Evolutionary conservation across 2,797 vertebrate genomes (phyloP), one percentile per base, ranked within the genome.

Genomic region (Vipera ursinii): DNA sequence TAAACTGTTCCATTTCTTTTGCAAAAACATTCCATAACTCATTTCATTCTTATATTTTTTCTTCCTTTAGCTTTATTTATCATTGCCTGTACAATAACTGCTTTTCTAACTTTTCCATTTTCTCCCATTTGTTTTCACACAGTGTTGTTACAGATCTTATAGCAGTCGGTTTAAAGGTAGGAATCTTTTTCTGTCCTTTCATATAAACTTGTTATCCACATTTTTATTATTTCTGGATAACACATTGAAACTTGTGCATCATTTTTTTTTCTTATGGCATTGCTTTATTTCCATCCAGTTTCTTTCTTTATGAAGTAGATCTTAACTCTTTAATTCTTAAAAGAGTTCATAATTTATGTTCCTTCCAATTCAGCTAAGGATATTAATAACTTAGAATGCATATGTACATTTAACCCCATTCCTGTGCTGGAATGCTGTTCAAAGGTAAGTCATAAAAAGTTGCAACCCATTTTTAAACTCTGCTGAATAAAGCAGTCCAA

Each of bases 161-260:
- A 97, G 91, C 94, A 95, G 95, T 97, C 94, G 94, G 91, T 97
- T 97, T 98, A 95, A 97, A 97, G 95, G 93, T 96, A 97, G 94
- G 96, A 97, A 92, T 96, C 90, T 96, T 93, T 96, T 97, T 96
- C 87, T 96, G 90, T 95, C 95, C 93, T 96, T 97, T 95, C 88
- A 92, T 94, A 95, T 82, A n/a, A n/a, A 88, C 86, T 95, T 95
- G 92, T 91, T 96, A 65, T 59, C 88, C n/a, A 22, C 90, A 95
- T 91, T 44, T 95, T 95, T 88, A 15, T 94, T 96, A 93, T 15
- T 94, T 85, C 65, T 92, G n/a, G 61, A 94, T 96, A 92, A 48
- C 9, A 1, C 95, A n/a, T 92, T 96, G 2, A 26, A 91, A 78
- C 93, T 95, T 86, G 91, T 92, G 85, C 53, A 69, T 93, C 24